phyloP scores from a whole-genome alignment of 2,888 invertebrate genomes.

The Agrotis segetum region DNA sequence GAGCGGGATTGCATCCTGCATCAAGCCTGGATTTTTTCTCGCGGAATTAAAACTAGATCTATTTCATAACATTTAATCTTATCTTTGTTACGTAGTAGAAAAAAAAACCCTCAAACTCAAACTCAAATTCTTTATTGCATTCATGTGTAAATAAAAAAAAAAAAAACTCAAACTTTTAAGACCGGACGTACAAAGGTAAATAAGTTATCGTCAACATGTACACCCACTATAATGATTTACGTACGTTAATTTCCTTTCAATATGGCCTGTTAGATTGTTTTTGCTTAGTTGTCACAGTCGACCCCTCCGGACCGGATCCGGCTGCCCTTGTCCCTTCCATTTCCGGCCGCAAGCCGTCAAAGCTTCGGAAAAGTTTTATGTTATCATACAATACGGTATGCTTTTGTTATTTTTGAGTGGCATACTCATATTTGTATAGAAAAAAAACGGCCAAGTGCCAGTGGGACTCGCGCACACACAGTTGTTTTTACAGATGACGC shows the following conservation, averaged over 20 bases:
- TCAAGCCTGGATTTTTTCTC: too few relatives aligned
- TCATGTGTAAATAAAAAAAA: too few relatives aligned
- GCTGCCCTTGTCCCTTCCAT: slow-evolving; percentile 85
- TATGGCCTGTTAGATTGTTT: slow-evolving; percentile 72
- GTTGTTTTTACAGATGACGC: too few relatives aligned
- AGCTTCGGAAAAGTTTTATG: slow-evolving; percentile 76
- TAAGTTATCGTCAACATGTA: slow-evolving; percentile 55
- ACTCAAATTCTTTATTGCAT: too few relatives aligned
- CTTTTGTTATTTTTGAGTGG: slow-evolving; percentile 59
- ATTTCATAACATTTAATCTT: neutral
- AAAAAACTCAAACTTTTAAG: neutral
- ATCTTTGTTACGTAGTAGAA: too few relatives aligned
- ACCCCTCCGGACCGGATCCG: slow-evolving; percentile 83
- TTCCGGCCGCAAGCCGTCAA: slow-evolving; percentile 83
- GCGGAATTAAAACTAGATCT: too few relatives aligned
- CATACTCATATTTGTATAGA: slow-evolving; percentile 22
- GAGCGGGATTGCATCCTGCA: too few relatives aligned
- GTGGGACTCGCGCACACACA: too few relatives aligned
- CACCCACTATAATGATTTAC: slow-evolving; percentile 81
- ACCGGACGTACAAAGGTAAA: neutral
- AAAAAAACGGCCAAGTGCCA: neutral
- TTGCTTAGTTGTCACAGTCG: slow-evolving; percentile 74
- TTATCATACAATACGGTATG: slow-evolving; percentile 67
- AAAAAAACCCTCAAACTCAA: too few relatives aligned
- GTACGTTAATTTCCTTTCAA: slow-evolving; percentile 79